Evolutionary conservation across 2,113 vertebrate species (phyloP).

Genomic region (Leucopsar rothschildi): DNA sequence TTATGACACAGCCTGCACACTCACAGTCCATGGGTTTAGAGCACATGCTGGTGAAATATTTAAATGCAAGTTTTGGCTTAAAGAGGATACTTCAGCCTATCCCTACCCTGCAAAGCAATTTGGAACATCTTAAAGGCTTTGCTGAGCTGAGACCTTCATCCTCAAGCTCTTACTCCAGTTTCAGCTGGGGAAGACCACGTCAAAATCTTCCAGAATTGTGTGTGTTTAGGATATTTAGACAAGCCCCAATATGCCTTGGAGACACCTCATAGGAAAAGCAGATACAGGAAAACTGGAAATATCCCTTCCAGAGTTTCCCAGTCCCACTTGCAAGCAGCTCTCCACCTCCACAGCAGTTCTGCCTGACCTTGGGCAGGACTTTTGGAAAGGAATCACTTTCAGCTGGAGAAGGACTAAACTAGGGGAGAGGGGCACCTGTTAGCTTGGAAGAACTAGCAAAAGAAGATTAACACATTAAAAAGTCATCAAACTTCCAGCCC

Average conservation of each 20-base stretch:
- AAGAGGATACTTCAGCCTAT: background rate
- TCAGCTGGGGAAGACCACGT: background rate
- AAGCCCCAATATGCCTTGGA: background rate
- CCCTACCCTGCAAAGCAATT: background rate
- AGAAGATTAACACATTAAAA: background rate
- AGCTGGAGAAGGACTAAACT: background rate
- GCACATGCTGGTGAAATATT: background rate
- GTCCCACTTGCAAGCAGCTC: background rate
- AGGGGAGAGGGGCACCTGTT: background rate
- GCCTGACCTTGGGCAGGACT: background rate
- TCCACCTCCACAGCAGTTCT: background rate
- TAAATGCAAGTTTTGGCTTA: background rate
- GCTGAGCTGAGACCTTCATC: background rate
- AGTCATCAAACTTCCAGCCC: background rate
- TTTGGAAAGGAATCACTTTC: background rate
- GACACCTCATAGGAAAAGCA: background rate
- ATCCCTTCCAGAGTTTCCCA: background rate
- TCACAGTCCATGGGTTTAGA: background rate
- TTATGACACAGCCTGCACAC: background rate
- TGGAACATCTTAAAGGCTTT: background rate
- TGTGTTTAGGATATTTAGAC: background rate
- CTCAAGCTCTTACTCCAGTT: background rate
- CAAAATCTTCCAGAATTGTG: background rate
- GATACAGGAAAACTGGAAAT: background rate
- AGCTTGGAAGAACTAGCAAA: background rate